Percentiles rank a stretch among this genome's conserved stretches.
Evolutionary conservation across 1,140 invertebrate genomes (phyloP).

Genomic region (Hirudo medicinalis): DNA sequence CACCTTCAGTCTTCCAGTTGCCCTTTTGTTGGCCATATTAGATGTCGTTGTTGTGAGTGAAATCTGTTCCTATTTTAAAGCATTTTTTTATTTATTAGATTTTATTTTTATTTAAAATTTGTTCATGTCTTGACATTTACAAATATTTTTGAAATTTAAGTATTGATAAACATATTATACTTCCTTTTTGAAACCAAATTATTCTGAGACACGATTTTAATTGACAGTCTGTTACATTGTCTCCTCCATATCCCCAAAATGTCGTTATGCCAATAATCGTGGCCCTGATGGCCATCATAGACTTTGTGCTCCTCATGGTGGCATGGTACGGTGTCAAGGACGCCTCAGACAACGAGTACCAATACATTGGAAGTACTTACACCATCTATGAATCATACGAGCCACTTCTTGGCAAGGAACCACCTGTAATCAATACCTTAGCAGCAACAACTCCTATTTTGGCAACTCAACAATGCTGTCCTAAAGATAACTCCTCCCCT

Average conservation of each 20-base stretch:
- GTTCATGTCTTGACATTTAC: not conserved
- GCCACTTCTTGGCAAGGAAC: not conserved
- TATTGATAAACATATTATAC: not conserved
- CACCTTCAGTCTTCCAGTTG: not conserved
- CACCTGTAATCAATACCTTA: not conserved
- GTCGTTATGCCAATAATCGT: not conserved
- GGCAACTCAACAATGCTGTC: not conserved
- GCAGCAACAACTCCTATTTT: not conserved
- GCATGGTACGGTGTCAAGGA: not conserved
- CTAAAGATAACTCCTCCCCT: not conserved
- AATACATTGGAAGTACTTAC: constrained; percentile 7
- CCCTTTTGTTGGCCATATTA: not conserved
- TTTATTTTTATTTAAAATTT: not conserved
- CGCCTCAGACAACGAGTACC: not conserved
- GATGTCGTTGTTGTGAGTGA: not conserved
- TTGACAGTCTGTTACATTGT: not conserved
- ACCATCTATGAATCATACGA: constrained; percentile 4
- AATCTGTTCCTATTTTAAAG: not conserved
- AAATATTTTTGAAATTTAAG: not conserved
- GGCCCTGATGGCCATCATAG: not conserved
- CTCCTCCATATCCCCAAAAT: not conserved
- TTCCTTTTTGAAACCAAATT: not conserved
- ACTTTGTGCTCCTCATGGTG: not conserved
- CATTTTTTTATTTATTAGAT: not conserved
- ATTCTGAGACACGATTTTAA: not conserved